Evolutionary conservation across 2,113 vertebrate genomes (phyloP), one percentile per base, ranked within the genome.

Genomic region (Macroglossus sobrinus): DNA sequence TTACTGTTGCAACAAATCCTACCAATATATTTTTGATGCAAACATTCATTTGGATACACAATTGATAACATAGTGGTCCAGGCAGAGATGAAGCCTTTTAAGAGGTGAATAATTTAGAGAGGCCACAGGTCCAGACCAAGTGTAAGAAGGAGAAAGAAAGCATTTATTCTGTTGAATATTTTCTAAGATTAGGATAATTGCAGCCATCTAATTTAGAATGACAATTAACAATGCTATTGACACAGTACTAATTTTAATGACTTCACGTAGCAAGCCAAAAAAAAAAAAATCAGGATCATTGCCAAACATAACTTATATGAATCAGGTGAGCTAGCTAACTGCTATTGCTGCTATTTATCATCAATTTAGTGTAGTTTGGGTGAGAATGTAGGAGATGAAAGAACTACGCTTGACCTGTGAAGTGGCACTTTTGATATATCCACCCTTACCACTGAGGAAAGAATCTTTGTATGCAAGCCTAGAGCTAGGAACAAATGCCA

Each of bases 361-460:
- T 30, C 24, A 3, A 28, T 97, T 57, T 98, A 98, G 0, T 98
- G 76, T 38, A 57, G 97, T 7, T 95, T 98, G 86, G 97, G 96
- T 89, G 98, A 98, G 12, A 43, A 98, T 98, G 93, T 97, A 0
- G 97, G 97, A 43, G 97, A 98, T 1, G 99, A 99, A 38, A 98
- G 99, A 55, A 99, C 98, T 0, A 98, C 99, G 1, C 98, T 99
- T 6, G 99, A 99, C 45, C 98, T 99, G 40, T 99, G 98, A 13
- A 98, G 99, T 24, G 99, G 98, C 87, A 99, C 98, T 91, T 99
- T 99, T 0, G 99, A 99, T 0, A 98, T 98, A 84, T 99, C 98
- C 0, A 98, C 99, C 91, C 97, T 99, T 53, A 98, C 98, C 12
- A 98, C 98, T 43, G 98, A 99, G 35, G 98, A 99, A 2, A 98